phyloP scores from a whole-genome alignment of 2,797 vertebrate species.

The Ara ararauna region DNA sequence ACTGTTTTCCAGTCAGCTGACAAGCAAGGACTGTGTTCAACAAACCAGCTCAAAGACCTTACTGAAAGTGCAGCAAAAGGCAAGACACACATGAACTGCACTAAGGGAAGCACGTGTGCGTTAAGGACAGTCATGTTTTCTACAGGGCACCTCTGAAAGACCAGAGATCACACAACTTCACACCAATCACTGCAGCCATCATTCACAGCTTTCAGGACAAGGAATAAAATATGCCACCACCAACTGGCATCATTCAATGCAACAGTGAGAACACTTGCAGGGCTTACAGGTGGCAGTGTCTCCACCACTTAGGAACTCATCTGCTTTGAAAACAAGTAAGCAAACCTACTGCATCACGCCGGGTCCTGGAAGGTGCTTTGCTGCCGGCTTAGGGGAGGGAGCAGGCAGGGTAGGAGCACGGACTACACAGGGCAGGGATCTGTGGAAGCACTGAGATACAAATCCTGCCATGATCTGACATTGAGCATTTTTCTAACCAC shows the following conservation, averaged over 20 bases:
- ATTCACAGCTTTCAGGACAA: not conserved
- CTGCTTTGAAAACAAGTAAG: not conserved
- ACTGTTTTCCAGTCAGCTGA: too few relatives aligned
- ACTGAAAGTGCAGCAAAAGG: too few relatives aligned
- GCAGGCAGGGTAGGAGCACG: not conserved
- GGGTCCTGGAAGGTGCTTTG: not conserved
- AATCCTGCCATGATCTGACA: not conserved
- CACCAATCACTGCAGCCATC: not conserved
- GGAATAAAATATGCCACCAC: accelerated
- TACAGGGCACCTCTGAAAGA: not conserved
- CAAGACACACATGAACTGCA: too few relatives aligned
- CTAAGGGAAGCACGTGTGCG: too few relatives aligned
- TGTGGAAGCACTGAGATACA: not conserved
- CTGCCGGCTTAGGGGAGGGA: not conserved
- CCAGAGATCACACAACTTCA: not conserved
- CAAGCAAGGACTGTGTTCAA: not conserved
- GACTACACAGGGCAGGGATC: not conserved
- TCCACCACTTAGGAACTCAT: not conserved
- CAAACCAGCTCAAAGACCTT: too few relatives aligned
- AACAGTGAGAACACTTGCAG: too few relatives aligned
- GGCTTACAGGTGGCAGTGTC: not conserved
- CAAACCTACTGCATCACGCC: not conserved
- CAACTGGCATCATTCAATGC: not conserved
- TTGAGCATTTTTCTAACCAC: not conserved
- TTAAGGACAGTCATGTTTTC: not conserved